Percentiles rank a stretch among this genome's conserved stretches.
phyloP scores from a whole-genome alignment of 2,888 invertebrate genomes.

The Ochropleura leucogaster region DNA sequence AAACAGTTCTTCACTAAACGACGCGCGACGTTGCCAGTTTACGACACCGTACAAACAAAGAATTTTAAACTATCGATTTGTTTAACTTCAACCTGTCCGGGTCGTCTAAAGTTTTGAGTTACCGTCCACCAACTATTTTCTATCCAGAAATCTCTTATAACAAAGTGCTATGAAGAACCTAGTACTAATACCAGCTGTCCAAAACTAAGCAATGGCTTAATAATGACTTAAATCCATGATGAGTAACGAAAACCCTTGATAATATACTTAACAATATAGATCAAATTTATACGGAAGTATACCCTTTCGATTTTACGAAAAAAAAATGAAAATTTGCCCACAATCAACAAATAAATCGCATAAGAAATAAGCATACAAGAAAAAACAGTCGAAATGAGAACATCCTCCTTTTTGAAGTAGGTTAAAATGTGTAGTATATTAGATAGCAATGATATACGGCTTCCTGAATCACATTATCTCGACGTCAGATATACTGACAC shows the following conservation, averaged over 20 bases:
- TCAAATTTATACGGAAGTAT: too few relatives aligned
- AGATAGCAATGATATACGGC: conserved; percentile 39
- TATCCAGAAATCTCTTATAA: not conserved
- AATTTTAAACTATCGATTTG: conserved; percentile 50
- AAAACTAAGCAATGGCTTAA: not conserved
- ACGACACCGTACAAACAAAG: conserved; percentile 27
- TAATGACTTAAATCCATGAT: not conserved
- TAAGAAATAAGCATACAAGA: too few relatives aligned
- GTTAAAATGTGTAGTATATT: not conserved
- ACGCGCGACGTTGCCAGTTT: not conserved
- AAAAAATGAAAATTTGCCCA: too few relatives aligned
- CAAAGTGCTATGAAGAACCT: not conserved
- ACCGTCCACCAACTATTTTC: not conserved
- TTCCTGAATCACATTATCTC: conserved; percentile 45
- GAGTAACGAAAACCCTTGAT: conserved; percentile 4
- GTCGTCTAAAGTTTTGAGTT: conserved; percentile 31
- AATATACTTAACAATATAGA: not conserved
- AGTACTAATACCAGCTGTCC: not conserved
- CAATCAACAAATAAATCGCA: too few relatives aligned
- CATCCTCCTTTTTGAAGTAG: too few relatives aligned
- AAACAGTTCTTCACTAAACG: not conserved
- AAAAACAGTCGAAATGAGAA: too few relatives aligned
- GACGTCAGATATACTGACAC: conserved; percentile 15
- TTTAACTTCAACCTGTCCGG: not conserved
- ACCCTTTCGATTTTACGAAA: too few relatives aligned